A percentile compares a stretch with the other conserved stretches of the same genome.
These are phyloP conservation scores for Brachionus rubens DNA, from an alignment of 1,140 invertebrate genomes.

Conservation along the genomic window DNA sequence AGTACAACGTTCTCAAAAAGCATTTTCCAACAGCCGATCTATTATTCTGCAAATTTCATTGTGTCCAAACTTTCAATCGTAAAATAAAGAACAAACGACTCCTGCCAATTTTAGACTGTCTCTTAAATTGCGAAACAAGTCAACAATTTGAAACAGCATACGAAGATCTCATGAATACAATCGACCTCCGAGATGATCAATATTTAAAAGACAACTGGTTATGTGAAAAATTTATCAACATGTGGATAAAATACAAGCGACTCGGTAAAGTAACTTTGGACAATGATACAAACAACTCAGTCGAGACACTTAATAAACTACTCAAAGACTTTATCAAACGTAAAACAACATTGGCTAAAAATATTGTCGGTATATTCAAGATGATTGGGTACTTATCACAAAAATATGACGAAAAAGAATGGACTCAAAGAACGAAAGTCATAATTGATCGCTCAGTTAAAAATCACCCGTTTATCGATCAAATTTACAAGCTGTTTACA, in stretches of 20 bases:
- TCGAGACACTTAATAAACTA: not conserved
- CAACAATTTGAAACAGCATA: not conserved
- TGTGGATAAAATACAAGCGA: not conserved
- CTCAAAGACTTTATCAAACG: not conserved
- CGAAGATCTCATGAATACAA: not conserved
- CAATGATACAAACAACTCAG: not conserved
- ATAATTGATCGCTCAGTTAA: not conserved
- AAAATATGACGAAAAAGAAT: not conserved
- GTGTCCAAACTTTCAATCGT: not conserved
- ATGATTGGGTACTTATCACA: not conserved
- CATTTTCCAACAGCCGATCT: not conserved
- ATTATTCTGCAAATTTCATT: slow-evolving; percentile 8
- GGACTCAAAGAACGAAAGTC: not conserved
- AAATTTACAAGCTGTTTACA: not conserved
- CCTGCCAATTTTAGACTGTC: not conserved
- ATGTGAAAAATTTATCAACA: not conserved
- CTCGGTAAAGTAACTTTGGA: not conserved
- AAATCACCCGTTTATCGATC: not conserved
- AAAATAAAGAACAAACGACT: not conserved
- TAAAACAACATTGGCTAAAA: not conserved
- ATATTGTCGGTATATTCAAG: not conserved
- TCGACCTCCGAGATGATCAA: not conserved
- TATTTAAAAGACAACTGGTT: not conserved
- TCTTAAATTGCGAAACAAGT: not conserved
- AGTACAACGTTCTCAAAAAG: too few relatives aligned